Base-by-base conservation (phyloP, 2,797 vertebrate genomes). In the Phrynocephalus vlangalii region DNA sequence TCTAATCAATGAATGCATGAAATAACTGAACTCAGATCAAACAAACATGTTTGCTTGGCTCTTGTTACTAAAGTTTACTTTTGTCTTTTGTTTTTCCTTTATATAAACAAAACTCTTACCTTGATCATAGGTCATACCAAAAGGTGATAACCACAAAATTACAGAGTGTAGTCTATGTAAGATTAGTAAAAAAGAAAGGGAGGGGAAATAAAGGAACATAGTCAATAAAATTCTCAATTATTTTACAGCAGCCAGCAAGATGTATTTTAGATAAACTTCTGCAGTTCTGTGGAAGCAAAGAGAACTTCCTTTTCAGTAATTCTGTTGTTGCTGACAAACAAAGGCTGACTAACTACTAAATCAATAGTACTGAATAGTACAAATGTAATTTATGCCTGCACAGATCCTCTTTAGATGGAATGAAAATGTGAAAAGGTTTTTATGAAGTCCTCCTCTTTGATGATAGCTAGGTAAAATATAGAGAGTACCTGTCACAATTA, bases 11-110 rank as follows among this genome's bases (percentile, higher is more conserved):
- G 22, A 28, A 18, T 82, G 30, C n/a, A 75, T 26, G 8, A 86
- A 52, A 75, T 33, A 82, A 87, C 10, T 33, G 33, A 72, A 63
- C 44, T 24, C 10, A 78, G 60, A 76, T 68, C 76, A 87, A 87
- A 56, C 5, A 63, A 26, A 48, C 70, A 60, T 83, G 68, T 56
- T 72, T 70, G 56, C 30, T 83, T 79, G 66, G 48, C 44, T n/a
- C 48, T 22, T 68, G 77, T 70, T 15, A n/a, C 71, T 16, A 30
- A 30, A 26, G 38, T 44, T 50, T n/a, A 63, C 33, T 26, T 18
- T 78, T 83, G 48, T 83, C 30, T 83, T 82, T 56, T 80, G 11
- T 28, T 77, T 60, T 56, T 60, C 5, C 26, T 48, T 56, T 79
- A 63, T 24, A 7, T 44, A 78, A 87, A 70, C 73, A 73, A 63